phyloP scores from a whole-genome alignment of 2,113 vertebrate genomes.

The Tupaia chinensis region DNA sequence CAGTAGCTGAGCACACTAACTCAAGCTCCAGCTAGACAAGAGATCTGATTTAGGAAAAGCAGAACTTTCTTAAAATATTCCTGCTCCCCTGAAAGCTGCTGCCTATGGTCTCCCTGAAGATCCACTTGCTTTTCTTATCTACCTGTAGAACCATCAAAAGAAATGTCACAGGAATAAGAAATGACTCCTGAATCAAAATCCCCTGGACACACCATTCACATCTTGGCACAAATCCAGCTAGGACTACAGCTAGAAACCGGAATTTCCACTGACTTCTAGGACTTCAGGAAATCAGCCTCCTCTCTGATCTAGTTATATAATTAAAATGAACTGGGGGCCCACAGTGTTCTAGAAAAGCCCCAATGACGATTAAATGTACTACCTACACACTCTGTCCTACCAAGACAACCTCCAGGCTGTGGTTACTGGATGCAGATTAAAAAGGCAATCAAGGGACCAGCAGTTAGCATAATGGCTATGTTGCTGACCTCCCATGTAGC shows the following conservation, averaged over 20 bases:
- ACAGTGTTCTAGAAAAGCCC: slow-evolving; percentile 18
- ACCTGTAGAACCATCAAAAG: not conserved
- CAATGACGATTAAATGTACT: not conserved
- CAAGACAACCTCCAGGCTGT: slow-evolving; percentile 17
- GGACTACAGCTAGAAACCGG: slow-evolving; percentile 53
- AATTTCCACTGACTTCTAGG: slow-evolving; percentile 69
- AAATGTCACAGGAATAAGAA: slow-evolving; percentile 36
- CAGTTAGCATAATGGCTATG: too few relatives aligned
- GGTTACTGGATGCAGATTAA: slow-evolving; percentile 1
- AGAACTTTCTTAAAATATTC: slow-evolving; percentile 21
- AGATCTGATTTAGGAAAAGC: slow-evolving; percentile 37
- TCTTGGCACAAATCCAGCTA: slow-evolving; percentile 40
- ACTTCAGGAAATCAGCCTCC: slow-evolving; percentile 66
- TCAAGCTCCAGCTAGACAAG: slow-evolving; percentile 7
- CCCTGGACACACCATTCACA: not conserved
- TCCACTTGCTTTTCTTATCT: slow-evolving; percentile 4
- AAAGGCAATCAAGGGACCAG: not conserved
- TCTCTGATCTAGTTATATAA: slow-evolving; percentile 56
- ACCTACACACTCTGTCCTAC: not conserved
- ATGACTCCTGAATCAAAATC: slow-evolving; percentile 4
- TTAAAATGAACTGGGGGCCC: slow-evolving; percentile 57
- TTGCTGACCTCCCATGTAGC: too few relatives aligned
- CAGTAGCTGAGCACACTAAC: not conserved
- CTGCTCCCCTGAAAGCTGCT: slow-evolving; percentile 3
- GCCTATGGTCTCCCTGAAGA: not conserved